Evolutionary conservation across 1,140 invertebrate species (phyloP).

Genomic region (Aphelinus certus): DNA sequence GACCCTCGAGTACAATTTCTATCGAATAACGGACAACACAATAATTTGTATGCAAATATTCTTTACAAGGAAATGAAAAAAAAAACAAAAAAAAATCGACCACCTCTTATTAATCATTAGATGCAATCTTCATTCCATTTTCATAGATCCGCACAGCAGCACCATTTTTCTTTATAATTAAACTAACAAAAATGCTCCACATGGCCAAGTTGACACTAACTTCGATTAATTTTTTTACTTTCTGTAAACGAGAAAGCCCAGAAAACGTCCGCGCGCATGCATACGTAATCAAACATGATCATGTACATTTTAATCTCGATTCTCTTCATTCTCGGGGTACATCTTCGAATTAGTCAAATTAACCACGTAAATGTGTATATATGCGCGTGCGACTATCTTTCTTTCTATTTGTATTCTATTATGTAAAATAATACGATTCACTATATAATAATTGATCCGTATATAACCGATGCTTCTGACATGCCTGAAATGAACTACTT

Average conservation of each 20-base stretch:
- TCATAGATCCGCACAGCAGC: conserved; percentile 57
- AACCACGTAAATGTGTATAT: conserved; percentile 24
- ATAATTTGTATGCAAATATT: conserved; percentile 34
- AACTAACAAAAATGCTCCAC: conserved; percentile 66
- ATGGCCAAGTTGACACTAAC: conserved; percentile 67
- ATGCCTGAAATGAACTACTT: conserved; percentile 59
- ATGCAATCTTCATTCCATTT: conserved; percentile 51
- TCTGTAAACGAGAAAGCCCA: conserved; percentile 10
- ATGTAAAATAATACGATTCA: conserved; percentile 43
- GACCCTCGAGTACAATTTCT: conserved; percentile 3
- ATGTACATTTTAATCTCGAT: too few relatives aligned
- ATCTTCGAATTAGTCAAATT: background rate
- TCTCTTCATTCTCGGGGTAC: too few relatives aligned
- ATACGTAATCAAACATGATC: background rate
- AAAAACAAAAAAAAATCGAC: background rate
- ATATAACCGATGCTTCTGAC: conserved; percentile 50
- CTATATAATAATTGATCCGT: conserved; percentile 24
- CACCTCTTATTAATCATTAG: conserved; percentile 40
- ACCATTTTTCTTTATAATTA: conserved; percentile 47
- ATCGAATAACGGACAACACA: background rate
- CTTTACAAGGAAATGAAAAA: background rate
- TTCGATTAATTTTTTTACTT: conserved; percentile 40
- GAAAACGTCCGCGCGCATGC: conserved; percentile 24
- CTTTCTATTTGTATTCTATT: conserved; percentile 36
- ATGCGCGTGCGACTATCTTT: conserved; percentile 20